Evolutionary conservation across 2,888 invertebrate genomes (phyloP), one percentile per base, ranked within the genome.

Genomic region (Chrysomela aeneicollis): DNA sequence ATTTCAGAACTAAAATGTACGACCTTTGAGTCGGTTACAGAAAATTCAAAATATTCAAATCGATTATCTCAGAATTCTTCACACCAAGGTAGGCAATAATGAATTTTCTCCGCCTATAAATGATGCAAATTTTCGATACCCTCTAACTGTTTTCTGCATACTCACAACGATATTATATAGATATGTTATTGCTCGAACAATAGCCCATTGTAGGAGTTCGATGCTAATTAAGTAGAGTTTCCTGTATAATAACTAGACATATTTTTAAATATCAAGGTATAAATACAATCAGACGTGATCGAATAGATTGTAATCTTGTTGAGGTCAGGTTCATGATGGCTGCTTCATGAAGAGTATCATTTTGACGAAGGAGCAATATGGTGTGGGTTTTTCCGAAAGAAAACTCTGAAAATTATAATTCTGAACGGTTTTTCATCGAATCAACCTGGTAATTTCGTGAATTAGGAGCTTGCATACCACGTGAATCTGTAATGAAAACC

Each of bases 181-280:
- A 59, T 57, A 62, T 37, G 59, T 58, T 64, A 53, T 59, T 64
- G 63, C 58, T 64, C 50, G 66, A 70, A 71, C 71, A 71, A 71
- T 71, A 61, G 70, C 52, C 70, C 57, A 71, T 71, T 70, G 61
- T 47, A 46, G 58, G 54, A 58, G 61, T 52, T 30, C 51, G 54
- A 55, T 59, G 63, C 70, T 70, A 64, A 71, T 71, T 70, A 70
- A 64, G 59, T 54, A 53, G 19, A 42, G 64, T 63, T 70, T 68
- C 64, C 68, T 63, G 70, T 66, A 70, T 68, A 66, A 69, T 68
- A 68, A 63, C 64, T 64, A 64, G 46, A 50, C 47, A 54, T 49
- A 51, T 68, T 68, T 68, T 68, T 66, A 50, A 58, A 49, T 42
- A 42, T 42, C 42, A 10, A 42, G 42, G 4, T 15, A 42, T 42